Conservation (phyloP, 2,113 vertebrate genomes). For the Oreochromis niloticus region DNA sequence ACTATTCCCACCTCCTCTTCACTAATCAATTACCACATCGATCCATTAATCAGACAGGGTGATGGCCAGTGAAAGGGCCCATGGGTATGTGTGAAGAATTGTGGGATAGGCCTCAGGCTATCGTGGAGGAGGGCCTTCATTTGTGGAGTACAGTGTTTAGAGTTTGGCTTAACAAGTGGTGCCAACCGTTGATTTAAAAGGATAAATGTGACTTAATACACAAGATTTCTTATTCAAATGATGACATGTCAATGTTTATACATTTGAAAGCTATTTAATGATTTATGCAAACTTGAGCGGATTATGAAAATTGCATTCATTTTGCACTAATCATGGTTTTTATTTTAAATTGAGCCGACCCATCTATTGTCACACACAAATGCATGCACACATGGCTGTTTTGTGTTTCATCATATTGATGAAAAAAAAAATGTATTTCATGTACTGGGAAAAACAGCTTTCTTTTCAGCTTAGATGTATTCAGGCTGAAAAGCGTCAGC, state of each 20-base stretch:
- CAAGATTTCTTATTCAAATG: not conserved
- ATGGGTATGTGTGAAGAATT: slow-evolving; percentile 75
- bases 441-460: not conserved
- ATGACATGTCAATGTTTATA: not conserved
- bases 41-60: slow-evolving; percentile 95
- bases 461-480: slow-evolving; percentile 12
- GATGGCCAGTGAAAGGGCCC: slow-evolving; percentile 87
- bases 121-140: slow-evolving; percentile 64
- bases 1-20: slow-evolving; percentile 88
- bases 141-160: slow-evolving; percentile 35
- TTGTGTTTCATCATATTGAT: not conserved
- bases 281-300: not conserved
- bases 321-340: slow-evolving; percentile 7
- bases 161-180: slow-evolving; percentile 11
- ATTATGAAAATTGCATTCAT: not conserved
- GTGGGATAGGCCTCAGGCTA: slow-evolving; percentile 71
- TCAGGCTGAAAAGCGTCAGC: slow-evolving; percentile 29
- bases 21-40: slow-evolving; percentile 96
- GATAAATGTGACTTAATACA: not conserved
- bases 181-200: not conserved
- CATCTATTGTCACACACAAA: not conserved
- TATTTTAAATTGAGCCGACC: slow-evolving; percentile 44
- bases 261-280: not conserved
- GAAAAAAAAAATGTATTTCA: not conserved
- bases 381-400: not conserved